Evolutionary conservation across 2,113 vertebrate species (phyloP).

Genomic region (Tachuris rubrigastra): DNA sequence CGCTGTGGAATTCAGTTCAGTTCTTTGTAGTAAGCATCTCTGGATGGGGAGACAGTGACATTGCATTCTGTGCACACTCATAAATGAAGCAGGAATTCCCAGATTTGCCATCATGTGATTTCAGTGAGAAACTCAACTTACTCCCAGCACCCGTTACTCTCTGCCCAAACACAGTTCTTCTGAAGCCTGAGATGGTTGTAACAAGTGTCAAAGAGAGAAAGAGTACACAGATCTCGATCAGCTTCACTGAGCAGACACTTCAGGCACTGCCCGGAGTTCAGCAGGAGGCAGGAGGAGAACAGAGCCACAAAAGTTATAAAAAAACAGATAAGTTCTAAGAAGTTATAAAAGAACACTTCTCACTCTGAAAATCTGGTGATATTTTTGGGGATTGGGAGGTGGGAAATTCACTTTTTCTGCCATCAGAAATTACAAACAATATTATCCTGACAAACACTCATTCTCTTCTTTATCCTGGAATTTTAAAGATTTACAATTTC

Average conservation of each 20-base stretch:
- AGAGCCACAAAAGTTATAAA: not conserved
- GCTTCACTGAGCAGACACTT: not conserved
- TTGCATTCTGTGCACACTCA: slow-evolving; percentile 24
- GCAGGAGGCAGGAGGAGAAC: not conserved
- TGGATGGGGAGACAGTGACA: slow-evolving; percentile 36
- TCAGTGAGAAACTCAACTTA: slow-evolving; percentile 39
- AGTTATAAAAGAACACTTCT: not conserved
- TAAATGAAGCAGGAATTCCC: slow-evolving; percentile 67
- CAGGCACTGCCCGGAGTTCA: not conserved
- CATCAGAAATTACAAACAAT: not conserved
- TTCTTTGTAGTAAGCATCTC: slow-evolving; percentile 44
- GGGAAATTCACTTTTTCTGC: not conserved
- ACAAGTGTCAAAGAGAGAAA: not conserved
- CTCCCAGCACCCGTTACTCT: not conserved
- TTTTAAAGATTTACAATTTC: not conserved
- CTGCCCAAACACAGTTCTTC: slow-evolving; percentile 2
- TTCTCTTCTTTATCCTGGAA: not conserved
- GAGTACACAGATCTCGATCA: not conserved
- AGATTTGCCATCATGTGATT: slow-evolving; percentile 68
- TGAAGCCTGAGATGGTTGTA: not conserved
- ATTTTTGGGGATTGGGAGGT: accelerated
- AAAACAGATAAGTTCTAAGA: not conserved
- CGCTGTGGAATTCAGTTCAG: not conserved
- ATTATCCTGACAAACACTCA: not conserved
- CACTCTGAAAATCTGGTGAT: not conserved